Percentiles rank a stretch among this genome's conserved stretches.
phyloP scores from a whole-genome alignment of 1,140 invertebrate species.

The Drosophila orosa region DNA sequence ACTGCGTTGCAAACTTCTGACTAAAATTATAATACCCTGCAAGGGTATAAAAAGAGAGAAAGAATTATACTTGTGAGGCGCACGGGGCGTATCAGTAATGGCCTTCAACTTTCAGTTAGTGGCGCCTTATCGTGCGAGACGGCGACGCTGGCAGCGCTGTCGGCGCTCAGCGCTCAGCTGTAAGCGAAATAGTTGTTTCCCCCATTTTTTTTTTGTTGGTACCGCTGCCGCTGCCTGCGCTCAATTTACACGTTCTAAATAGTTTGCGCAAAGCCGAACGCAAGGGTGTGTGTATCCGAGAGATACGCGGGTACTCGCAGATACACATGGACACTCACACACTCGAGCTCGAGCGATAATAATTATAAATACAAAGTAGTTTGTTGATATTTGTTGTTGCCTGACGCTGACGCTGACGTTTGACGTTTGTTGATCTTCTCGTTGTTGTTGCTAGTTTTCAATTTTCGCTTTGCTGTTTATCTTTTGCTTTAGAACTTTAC shows the following conservation, averaged over 20 bases:
- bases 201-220: neutral
- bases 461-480: constrained; percentile 74
- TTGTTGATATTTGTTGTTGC: constrained; percentile 78
- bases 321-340: constrained; percentile 6
- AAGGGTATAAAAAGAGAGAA: constrained; percentile 1
- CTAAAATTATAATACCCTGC: neutral
- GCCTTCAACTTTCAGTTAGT: constrained; percentile 80
- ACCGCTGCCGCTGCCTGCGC: neutral
- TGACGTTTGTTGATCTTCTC: constrained; percentile 42
- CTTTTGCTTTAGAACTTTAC: constrained; percentile 81
- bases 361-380: constrained; percentile 83
- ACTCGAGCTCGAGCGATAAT: constrained; percentile 61
- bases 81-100: constrained; percentile 79
- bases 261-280: constrained; percentile 36
- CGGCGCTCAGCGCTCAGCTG: constrained; percentile 29
- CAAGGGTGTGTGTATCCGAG: constrained; percentile 48
- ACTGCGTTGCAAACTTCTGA: neutral
- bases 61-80: constrained; percentile 51
- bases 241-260: constrained; percentile 83
- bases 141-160: constrained; percentile 43
- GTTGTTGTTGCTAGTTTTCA: constrained; percentile 54
- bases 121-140: constrained; percentile 74
- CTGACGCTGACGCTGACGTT: constrained; percentile 33
- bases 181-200: constrained; percentile 42
- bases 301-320: constrained; percentile 62